Percentiles rank a stretch among this genome's conserved stretches.
These are phyloP conservation scores for Limonius californicus DNA, from an alignment of 1,140 invertebrate species.

Conservation along the genomic window DNA sequence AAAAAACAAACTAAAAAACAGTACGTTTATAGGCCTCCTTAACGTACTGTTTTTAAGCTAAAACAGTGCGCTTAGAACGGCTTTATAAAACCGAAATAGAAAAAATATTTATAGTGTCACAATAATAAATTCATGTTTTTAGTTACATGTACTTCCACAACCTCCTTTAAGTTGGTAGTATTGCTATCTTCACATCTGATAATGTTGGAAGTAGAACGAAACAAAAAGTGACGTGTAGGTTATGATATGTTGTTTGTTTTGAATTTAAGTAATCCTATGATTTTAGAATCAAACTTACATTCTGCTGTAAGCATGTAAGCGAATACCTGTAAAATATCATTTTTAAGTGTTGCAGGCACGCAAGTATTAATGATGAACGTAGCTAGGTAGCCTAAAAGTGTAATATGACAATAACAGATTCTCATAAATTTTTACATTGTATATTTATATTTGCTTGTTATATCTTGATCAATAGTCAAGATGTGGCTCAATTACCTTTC, in stretches of 20 bases:
- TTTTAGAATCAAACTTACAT: neutral
- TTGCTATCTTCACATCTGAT: neutral
- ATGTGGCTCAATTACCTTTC: constrained; percentile 27
- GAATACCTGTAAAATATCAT: neutral
- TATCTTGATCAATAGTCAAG: neutral
- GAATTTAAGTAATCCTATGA: neutral
- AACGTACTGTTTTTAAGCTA: no score
- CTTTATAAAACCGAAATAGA: no score
- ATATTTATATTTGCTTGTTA: neutral
- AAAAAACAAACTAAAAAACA: no score
- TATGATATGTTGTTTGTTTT: neutral
- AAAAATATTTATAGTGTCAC: no score
- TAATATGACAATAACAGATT: neutral
- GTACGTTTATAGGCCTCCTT: no score
- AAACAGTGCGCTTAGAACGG: no score
- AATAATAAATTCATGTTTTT: no score
- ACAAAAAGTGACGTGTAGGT: constrained; percentile 6
- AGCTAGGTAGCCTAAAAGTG: neutral
- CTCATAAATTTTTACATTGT: neutral
- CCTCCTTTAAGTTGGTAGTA: neutral
- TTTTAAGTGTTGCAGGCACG: no score
- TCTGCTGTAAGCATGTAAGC: neutral
- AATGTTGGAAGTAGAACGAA: neutral
- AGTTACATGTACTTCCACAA: no score
- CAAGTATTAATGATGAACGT: neutral